Evolutionary conservation across 2,797 vertebrate species (phyloP).

Genomic region (Chaunax sp.): DNA sequence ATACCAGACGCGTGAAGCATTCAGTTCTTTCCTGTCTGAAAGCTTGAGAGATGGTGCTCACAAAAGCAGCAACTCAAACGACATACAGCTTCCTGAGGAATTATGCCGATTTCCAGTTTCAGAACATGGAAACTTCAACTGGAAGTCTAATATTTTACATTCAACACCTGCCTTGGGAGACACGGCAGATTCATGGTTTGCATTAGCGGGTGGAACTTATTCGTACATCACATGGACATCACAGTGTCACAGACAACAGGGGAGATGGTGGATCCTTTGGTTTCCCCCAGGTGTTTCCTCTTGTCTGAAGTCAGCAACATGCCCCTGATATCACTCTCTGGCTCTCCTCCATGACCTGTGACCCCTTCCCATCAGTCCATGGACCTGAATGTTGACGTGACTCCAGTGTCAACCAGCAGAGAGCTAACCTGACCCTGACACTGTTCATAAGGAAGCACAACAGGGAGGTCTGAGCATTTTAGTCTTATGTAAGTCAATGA

Average conservation of each 20-base stretch:
- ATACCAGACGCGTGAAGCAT: conserved; percentile 82
- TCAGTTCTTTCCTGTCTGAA: conserved; percentile 76
- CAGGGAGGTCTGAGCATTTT: no score
- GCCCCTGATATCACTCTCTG: conserved; percentile 60
- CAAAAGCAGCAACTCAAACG: conserved; percentile 48
- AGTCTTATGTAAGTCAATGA: no score
- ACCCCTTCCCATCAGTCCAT: conserved; percentile 23
- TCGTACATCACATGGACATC: conserved; percentile 30
- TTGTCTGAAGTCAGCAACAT: conserved; percentile 43
- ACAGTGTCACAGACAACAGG: conserved; percentile 27
- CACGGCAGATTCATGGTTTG: conserved; percentile 9
- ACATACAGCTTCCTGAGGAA: conserved; percentile 29
- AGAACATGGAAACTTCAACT: conserved; percentile 15
- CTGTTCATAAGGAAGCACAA: conserved; percentile 32
- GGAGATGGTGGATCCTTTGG: conserved; percentile 32
- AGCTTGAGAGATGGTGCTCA: conserved; percentile 57
- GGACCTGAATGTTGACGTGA: conserved; percentile 47
- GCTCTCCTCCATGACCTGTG: conserved; percentile 31
- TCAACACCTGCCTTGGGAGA: conserved; percentile 3
- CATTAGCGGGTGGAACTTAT: conserved; percentile 1
- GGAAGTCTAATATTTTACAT: conserved; percentile 14
- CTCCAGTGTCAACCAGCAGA: conserved; percentile 30
- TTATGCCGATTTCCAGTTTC: conserved; percentile 11
- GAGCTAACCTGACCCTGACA: conserved; percentile 31
- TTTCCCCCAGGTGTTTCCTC: conserved; percentile 83